Base-by-base conservation (phyloP, 2,113 vertebrate genomes). In the Vulpes ferrilata region DNA sequence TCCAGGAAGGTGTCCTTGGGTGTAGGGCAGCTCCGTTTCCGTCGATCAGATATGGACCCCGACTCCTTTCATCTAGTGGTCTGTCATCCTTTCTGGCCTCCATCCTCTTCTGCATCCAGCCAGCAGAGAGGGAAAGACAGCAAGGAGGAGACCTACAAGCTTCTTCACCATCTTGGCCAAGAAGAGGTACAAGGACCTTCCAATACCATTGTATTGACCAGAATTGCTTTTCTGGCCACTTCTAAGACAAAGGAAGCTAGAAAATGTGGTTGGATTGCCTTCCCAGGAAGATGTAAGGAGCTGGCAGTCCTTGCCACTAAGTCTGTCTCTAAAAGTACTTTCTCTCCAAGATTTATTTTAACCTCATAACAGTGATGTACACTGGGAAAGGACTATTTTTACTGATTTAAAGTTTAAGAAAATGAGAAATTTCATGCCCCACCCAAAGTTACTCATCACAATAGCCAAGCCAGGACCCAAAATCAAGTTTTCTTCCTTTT, bases 401-500 rank as follows among this genome's bases (percentile, higher is more conserved):
- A 88, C 59, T 30, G 53, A 80, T 27, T 69, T 59, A 74, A 78
- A 87, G 53, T 19, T 80, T 62, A 59, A 85, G 78, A 74, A 90
- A 96, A 76, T 80, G 32, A 79, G 53, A 89, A 92, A 60, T 69
- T 19, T 17, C 71, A 62, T n/a, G 20, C 4, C 55, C 7, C 86
- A 6, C 20, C 48, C 35, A 78, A 83, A 51, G 55, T 90, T 89
- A 86, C 11, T 88, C 55, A 43, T 64, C 53, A 32, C 23, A 65
- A 4, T 15, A 91, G 60, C 32, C 71, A 91, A 32, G 20, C 9
- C 4, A 85, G 17, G 1, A 16, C 30, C 32, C 60, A 80, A 88
- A 95, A 30, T 69, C 15, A 78, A 11, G 5, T 51, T 88, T 96
- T 71, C 69, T 81, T 83, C 11, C 23, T 51, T 73, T 87, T 78